Evolutionary conservation across 2,113 vertebrate species (phyloP).

Genomic region (Bufo gargarizans): DNA sequence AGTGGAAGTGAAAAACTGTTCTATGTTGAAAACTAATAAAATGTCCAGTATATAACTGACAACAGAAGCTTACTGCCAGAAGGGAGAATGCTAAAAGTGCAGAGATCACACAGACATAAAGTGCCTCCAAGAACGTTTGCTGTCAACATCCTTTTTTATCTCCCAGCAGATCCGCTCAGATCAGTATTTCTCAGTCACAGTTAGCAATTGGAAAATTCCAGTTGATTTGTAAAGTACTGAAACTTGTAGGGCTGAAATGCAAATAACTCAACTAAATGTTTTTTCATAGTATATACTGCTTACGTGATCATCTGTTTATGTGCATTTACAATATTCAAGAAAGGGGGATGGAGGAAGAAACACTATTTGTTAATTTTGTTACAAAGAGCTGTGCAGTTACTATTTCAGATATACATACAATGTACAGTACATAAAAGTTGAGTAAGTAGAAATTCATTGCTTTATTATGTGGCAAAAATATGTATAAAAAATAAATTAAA

Average conservation of each 20-base stretch:
- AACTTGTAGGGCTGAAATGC: neutral
- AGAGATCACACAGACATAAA: neutral
- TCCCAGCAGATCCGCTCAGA: neutral
- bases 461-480: too few relatives aligned
- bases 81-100: neutral
- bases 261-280: neutral
- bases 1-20: neutral
- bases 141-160: constrained; percentile 7
- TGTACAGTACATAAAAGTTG: too few relatives aligned
- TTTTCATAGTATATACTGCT: neutral
- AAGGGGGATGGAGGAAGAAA: too few relatives aligned
- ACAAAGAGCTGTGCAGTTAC: too few relatives aligned
- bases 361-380: too few relatives aligned
- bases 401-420: too few relatives aligned
- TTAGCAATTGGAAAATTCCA: neutral
- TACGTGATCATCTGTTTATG: neutral
- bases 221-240: neutral
- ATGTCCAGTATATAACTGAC: neutral
- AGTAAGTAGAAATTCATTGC: too few relatives aligned
- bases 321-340: neutral
- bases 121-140: neutral
- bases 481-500: too few relatives aligned
- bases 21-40: neutral
- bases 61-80: neutral
- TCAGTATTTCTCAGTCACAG: neutral